Evolutionary conservation across 2,888 invertebrate species (phyloP), one percentile per base, ranked within the genome.

Genomic region (Sturmia bella): DNA sequence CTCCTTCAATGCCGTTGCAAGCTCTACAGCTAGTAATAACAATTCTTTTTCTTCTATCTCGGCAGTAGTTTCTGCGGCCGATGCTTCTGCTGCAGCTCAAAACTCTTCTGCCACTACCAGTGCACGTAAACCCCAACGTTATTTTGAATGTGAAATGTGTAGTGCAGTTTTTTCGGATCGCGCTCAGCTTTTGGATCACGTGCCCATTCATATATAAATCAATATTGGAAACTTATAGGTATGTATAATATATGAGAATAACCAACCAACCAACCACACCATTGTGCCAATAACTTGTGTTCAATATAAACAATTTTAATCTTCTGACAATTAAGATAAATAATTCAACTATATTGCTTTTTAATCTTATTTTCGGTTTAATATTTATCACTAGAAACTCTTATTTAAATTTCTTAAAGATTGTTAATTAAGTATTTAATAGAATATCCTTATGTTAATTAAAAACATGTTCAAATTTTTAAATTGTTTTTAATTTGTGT

Each of bases 91-190:
- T 0, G 78, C 83, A 2, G 83, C 84, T 0, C 83, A 76, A 54
- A 78, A 75, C 48, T 66, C 70, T 9, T 54, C 85, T 54, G 83
- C 27, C 12, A 21, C 19, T 43, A 2, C 24, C 2, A 15, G 85
- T 9, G 85, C 84, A 3, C 85, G 86, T 0, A 85, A 86, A 27
- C 84, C 85, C 11, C 85, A 85, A 7, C 89, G 89, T 84, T 94
- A 94, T 52, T 95, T 93, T 90, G 94, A 94, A 85, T 96, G 96
- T 88, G 96, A 96, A 90, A 96, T 96, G 95, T 96, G 96, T 89
- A 93, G 94, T 70, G 93, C 94, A 59, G 93, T 94, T 85, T 96
- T 96, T 90, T 92, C 93, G 11, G 94, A 94, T 83, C 93, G 95
- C 64, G 94, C 95, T 64, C 95, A 95, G 84, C 90, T 95, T 52